Conservation (phyloP, 2,797 vertebrate species). For the Helarctos malayanus region DNA sequence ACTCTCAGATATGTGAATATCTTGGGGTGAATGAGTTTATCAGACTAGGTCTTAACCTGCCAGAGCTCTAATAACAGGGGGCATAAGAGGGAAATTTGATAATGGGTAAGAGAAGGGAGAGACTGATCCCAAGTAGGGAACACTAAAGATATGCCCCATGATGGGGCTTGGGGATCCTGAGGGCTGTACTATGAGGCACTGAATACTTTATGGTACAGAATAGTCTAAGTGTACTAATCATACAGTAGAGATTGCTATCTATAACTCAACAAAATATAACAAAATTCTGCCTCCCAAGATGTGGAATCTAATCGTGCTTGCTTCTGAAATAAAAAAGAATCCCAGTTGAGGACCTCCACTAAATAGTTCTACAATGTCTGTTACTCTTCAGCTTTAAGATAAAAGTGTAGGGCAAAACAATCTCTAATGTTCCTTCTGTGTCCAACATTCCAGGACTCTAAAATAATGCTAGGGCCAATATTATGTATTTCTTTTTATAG, state of each 20-base stretch:
- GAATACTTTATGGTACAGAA: neutral
- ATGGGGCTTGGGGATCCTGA: too few relatives aligned
- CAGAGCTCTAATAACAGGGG: neutral
- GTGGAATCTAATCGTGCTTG: neutral
- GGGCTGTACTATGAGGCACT: neutral
- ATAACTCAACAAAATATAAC: neutral
- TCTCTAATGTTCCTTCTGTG: neutral
- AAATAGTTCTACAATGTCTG: neutral
- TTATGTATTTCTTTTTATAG: constrained; percentile 58
- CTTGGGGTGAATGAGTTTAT: neutral
- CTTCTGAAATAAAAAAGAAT: constrained; percentile 42
- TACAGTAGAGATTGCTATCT: neutral
- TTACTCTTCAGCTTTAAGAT: neutral
- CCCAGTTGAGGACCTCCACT: neutral
- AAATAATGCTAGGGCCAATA: neutral
- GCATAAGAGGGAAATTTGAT: neutral
- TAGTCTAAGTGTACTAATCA: neutral
- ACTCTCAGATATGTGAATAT: neutral
- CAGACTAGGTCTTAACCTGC: neutral
- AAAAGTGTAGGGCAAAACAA: neutral
- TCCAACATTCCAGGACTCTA: neutral
- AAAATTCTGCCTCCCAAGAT: neutral
- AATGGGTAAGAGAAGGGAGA: neutral
- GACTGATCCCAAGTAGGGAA: neutral
- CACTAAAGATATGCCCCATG: neutral